Base-by-base conservation (phyloP, 2,797 vertebrate genomes). In the Leucoraja ocellata region DNA sequence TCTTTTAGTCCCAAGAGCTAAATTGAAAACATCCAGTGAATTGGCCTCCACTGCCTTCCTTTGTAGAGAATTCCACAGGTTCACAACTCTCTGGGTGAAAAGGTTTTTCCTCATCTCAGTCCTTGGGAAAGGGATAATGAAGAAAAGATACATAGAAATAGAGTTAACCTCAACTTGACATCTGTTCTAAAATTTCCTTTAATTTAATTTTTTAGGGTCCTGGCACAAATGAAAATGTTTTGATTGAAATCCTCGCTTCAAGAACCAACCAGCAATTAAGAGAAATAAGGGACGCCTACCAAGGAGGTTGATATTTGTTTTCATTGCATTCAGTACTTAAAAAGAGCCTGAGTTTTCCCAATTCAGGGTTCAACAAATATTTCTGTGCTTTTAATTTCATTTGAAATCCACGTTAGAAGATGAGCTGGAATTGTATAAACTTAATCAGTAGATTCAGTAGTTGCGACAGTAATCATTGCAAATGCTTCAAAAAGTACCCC, bases 161-260 rank as follows among this genome's bases (percentile, higher is more conserved):
- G 65, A 36, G n/a, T 7, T 68, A 65, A 36, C 16, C 32, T 36
- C 21, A 36, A 36, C n/a, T 21, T 63, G 1, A 32, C 28, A 65
- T 88, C 46, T 76, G 23, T n/a, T 54, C 39, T 76, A 39, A 92
- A 28, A 74, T 74, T 76, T 92, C 7, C 36, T 74, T 91, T 74
- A 7, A 54, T 36, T 91, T 95, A 36, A 81, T 93, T 14, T 94
- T 95, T 81, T 94, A 98, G 98, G 98, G 98, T 6, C 18, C 95
- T n/a, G 98, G 98, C 32, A 99, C 98, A 63, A 95, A 95, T 21
- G 98, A 98, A 94, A 94, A 94, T n/a, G 95, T 95, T 0, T 95
- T 99, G 95, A 98, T 97, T 16, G 98, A 99, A 96, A 97, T 99
- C 68, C 96, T 98, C 94, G 96, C 97, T 23, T 98, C 97, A 0